Evolutionary conservation across 2,888 invertebrate genomes (phyloP), one percentile per base, ranked within the genome.

Genomic region (Anorthoa munda): DNA sequence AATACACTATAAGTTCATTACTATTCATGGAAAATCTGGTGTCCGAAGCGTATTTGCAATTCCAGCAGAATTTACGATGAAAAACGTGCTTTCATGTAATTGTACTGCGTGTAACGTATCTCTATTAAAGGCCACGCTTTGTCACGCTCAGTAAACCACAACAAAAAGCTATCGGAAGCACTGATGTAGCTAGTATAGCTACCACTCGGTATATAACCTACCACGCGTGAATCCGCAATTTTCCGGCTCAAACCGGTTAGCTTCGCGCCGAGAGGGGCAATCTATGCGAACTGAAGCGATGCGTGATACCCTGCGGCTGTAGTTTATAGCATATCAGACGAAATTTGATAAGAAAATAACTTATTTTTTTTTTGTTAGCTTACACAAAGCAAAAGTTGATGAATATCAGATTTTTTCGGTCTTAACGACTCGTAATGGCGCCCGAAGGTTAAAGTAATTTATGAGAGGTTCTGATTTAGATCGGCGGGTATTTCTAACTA

Each of bases 391-490:
- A 60, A 79, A 79, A 79, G 51, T 73, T 74, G 60, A 31, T 65
- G 67, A 70, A 65, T 64, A 66, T 66, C 50, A 2, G 31, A 60
- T 68, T 58, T 55, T 15, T 63, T 58, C 72, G 75, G 75, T 69
- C 69, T 39, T 80, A 85, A 85, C 80, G 75, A 83, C 86, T 86
- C 53, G 26, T 72, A 59, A 75, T 72, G 64, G 58, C 67, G 70
- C 76, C 79, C 66, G 78, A 79, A 86, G 83, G 82, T 83, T 85
- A 77, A 84, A 80, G 67, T 82, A 84, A 86, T 86, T 83, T 83
- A 85, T 83, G 59, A 66, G 65, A 69, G 73, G 64, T 75, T 79
- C 79, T 81, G 83, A 88, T 88, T 80, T 79, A 77, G 76, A 88
- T 84, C 81, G 61, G 64, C 72, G 63, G 61, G 74, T 67, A 70